These are phyloP conservation scores for Laticauda laticaudata DNA, from an alignment of 2,113 vertebrate species.

Conservation along the genomic window DNA sequence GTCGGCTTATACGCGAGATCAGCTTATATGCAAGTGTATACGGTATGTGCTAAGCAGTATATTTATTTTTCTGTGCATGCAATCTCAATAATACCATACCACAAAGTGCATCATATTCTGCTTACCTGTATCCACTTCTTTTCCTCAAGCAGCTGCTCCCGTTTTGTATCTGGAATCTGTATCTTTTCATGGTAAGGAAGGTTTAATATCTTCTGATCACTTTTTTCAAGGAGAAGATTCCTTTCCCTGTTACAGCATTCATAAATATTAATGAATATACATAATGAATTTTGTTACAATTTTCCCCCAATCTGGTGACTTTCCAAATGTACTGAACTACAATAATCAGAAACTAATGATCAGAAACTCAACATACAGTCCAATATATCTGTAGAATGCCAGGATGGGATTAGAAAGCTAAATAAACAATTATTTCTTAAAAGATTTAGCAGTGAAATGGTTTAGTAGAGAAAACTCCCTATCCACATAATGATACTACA, in stretches of 20 bases:
- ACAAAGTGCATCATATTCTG: not conserved
- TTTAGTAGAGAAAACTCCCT: not conserved
- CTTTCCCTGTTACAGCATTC: not conserved
- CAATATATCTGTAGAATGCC: not conserved
- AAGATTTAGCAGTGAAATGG: not conserved
- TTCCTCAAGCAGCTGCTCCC: slow-evolving; percentile 21
- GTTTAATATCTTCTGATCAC: slow-evolving; percentile 1
- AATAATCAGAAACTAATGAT: not conserved
- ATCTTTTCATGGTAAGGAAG: not conserved
- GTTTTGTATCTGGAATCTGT: not conserved
- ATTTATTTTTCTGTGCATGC: not conserved
- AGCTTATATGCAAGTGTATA: too few species aligned
- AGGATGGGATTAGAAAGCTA: not conserved
- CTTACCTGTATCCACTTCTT: slow-evolving; percentile 28
- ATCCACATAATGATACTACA: not conserved
- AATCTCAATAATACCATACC: not conserved
- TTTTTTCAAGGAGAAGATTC: not conserved
- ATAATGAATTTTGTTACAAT: not conserved
- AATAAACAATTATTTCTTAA: not conserved
- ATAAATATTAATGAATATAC: not conserved
- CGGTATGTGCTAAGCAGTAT: not conserved
- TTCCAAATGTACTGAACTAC: not conserved
- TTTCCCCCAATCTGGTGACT: not conserved
- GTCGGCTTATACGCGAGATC: too few species aligned
- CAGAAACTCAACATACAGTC: not conserved